Percentiles rank a stretch among this genome's conserved stretches.
phyloP scores from a whole-genome alignment of 2,113 vertebrate genomes.

The Heptranchias perlo region DNA sequence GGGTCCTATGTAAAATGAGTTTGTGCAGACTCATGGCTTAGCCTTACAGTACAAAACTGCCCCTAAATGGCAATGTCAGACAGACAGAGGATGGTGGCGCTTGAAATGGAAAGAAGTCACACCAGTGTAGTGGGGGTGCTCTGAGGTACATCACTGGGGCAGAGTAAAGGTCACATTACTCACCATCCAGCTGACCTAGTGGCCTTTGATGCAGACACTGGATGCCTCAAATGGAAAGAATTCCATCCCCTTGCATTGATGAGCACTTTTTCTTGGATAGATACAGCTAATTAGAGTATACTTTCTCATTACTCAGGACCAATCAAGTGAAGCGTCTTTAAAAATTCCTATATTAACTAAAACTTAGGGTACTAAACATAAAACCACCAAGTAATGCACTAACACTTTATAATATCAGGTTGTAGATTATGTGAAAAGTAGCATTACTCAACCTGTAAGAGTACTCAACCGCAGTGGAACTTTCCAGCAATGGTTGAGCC shows the following conservation, averaged over 20 bases:
- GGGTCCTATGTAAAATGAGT: no score
- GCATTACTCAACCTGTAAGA: not conserved
- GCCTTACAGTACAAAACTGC: no score
- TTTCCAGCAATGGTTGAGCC: not conserved
- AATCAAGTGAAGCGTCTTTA: not conserved
- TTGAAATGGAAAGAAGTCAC: no score
- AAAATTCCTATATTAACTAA: not conserved
- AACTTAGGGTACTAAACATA: not conserved
- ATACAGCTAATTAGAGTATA: not conserved
- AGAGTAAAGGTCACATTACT: not conserved
- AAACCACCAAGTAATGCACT: not conserved
- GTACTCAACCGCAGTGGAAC: not conserved
- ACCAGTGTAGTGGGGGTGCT: no score
- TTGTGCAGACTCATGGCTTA: no score
- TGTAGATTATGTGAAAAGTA: not conserved
- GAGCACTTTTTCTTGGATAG: not conserved
- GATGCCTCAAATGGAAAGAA: not conserved
- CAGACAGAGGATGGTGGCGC: no score
- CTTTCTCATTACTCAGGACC: not conserved
- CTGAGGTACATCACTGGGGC: no score
- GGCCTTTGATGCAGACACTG: not conserved
- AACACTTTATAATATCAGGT: not conserved
- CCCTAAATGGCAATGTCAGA: no score
- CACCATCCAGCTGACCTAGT: not conserved
- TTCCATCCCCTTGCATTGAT: not conserved